Evolutionary conservation across 2,888 invertebrate genomes (phyloP).

Genomic region (Sisyra nigra): DNA sequence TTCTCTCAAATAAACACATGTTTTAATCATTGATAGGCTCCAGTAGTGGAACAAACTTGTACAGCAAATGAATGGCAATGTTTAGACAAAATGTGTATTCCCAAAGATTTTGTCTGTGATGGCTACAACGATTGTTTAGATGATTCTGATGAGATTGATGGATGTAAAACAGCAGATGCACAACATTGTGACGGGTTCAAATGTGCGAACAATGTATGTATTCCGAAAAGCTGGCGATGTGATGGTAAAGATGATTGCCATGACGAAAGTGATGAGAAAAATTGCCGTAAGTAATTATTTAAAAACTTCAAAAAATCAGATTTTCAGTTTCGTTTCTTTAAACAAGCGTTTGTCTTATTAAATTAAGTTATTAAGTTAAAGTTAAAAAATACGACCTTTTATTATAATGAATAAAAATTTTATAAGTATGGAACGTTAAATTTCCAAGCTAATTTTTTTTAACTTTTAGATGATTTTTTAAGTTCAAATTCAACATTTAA

Average conservation of each 20-base stretch:
- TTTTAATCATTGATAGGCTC: background rate
- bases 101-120: constrained; percentile 24
- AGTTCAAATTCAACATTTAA: constrained; percentile 12
- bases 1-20: background rate
- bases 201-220: constrained; percentile 38
- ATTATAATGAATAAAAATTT: too few relatives aligned
- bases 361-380: background rate
- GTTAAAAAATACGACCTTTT: background rate
- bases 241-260: constrained; percentile 38
- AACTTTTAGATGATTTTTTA: background rate
- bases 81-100: constrained; percentile 17
- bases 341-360: background rate
- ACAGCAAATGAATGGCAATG: constrained; percentile 10
- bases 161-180: constrained; percentile 25
- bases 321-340: background rate
- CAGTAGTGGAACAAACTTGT: constrained; percentile 2
- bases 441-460: too few relatives aligned
- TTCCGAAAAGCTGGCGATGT: constrained; percentile 35
- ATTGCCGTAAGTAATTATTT: constrained; percentile 30
- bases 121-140: constrained; percentile 25
- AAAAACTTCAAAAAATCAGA: background rate
- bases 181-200: constrained; percentile 39
- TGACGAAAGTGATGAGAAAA: constrained; percentile 36
- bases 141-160: constrained; percentile 25
- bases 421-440: too few relatives aligned